Base-by-base conservation (phyloP, 1,140 invertebrate genomes). In the Cydia strobilella region DNA sequence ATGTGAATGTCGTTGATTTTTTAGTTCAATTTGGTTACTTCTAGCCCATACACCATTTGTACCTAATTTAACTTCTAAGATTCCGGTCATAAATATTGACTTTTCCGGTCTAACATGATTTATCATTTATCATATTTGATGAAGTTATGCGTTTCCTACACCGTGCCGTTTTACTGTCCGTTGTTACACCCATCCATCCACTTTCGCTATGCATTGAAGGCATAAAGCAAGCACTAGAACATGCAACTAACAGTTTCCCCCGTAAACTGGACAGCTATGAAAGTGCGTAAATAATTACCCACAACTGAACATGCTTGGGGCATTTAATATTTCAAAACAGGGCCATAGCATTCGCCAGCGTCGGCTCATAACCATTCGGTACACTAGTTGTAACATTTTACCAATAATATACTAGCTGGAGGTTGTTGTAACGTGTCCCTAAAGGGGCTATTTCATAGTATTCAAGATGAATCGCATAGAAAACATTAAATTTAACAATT, bases 321-420 rank as follows among this genome's bases (percentile, higher is more conserved):
- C 65, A 69, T 69, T 69, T 69, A 35, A 69, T 69, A 69, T 69
- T 69, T 69, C 65, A 69, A 69, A 69, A 69, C 20, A 69, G 18
- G 65, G 65, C 31, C 31, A 65, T 31, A 35, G 65, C 31, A 69
- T 31, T 69, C 65, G n/a, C 48, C 48, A 35, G 27, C 31, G 54
- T 59, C 54, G 31, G 27, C 63, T 65, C 63, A 65, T 69, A 69
- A 69, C 65, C 27, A 39, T 69, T 69, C 65, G 31, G 65, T 35
- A 18, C 9, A 18, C 27, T 35, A 12, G 63, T 12, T 15, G 13
- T 66, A 66, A 69, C 65, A 69, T 69, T 69, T 69, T 69, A 69
- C 27, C 65, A 69, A 69, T 35, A 69, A 69, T 69, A 35, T 69
- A 69, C 27, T 18, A 39, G 35, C 65, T 35, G 20, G 20, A 27